Evolutionary conservation across 2,113 vertebrate genomes (phyloP), one percentile per base, ranked within the genome.

Genomic region (Fregetta grallaria): DNA sequence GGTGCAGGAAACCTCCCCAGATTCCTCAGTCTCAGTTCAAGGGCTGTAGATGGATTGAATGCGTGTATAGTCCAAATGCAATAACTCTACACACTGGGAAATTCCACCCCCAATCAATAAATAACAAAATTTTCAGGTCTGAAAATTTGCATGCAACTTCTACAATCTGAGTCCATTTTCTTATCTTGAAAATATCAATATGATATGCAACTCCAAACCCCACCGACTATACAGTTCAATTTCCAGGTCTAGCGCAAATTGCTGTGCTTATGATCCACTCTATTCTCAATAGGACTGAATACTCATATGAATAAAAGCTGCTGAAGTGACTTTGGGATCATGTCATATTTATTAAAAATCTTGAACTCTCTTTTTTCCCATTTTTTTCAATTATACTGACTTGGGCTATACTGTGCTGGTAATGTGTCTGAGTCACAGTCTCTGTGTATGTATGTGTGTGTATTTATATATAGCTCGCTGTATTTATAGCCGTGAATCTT

Each of bases 401-500:
- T 88, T 62, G 36, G 21, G 6, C 38, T 86, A 9, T 45, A 84
- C 40, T 10, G 5, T 73, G 53, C 86, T 81, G 70, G 53, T 50
- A 68, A 78, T 13, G 25, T 50, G 62, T 73, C 74, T 92, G 94
- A 96, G 89, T 95, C 92, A 94, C 73, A 70, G 29, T 16, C 65
- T 67, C 21, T 71, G 40, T 42, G 47, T 13, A 11, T 76, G 59
- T 53, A 14, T 73, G 27, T 84, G 47, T 77, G 44, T 11, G 21
- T 62, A 36, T 82, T 92, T 97, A 95, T 95, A 96, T 95, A 90
- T 90, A 86, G 71, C 92, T 96, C 1, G 0, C 67, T 80, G 53
- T 94, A 97, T 94, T 95, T 95, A 92, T 92, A 96, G 68, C 88
- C 5, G 11, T 67, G 90, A 92, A 80, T 92, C 78, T 53, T 11